Conservation (phyloP, 2,113 vertebrate genomes). For the Grammomys dolichurus region DNA sequence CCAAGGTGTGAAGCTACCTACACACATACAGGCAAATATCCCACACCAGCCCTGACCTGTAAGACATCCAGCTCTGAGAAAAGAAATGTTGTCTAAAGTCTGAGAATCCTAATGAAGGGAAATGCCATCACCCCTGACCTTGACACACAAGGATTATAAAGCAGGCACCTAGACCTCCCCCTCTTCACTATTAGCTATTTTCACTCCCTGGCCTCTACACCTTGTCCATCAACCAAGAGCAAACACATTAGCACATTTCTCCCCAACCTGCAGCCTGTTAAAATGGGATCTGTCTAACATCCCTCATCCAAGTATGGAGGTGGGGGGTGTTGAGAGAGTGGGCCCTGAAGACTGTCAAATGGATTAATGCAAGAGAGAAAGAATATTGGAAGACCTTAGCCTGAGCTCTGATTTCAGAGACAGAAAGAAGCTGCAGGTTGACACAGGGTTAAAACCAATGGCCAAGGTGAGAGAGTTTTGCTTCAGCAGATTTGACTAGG, state of each 20-base stretch:
- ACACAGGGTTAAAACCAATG: constrained; percentile 32
- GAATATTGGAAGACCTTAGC: constrained; percentile 6
- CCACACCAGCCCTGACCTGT: constrained; percentile 47
- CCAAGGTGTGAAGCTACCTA: constrained; percentile 56
- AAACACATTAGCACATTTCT: constrained; percentile 28
- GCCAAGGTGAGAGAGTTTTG: neutral
- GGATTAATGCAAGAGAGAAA: constrained; percentile 57
- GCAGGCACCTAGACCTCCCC: constrained; percentile 32
- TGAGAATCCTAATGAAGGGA: neutral
- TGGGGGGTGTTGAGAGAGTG: constrained; percentile 41
- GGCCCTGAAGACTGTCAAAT: constrained; percentile 76
- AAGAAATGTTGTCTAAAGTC: neutral
- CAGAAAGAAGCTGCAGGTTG: constrained; percentile 26
- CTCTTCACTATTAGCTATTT: constrained; percentile 25
- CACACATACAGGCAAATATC: neutral
- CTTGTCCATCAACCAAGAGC: constrained; percentile 59
- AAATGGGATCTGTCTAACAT: constrained; percentile 64
- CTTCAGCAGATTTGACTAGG: constrained; percentile 54
- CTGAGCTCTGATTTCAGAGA: constrained; percentile 56
- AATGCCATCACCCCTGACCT: neutral
- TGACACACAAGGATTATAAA: constrained; percentile 16
- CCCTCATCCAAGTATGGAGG: constrained; percentile 43
- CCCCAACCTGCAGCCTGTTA: constrained; percentile 39
- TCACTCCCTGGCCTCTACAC: constrained; percentile 40
- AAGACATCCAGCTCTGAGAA: constrained; percentile 41